Percentiles rank a stretch among this genome's conserved stretches.
Conservation (phyloP, 2,797 vertebrate species). For the Peromyscus nudipes region DNA sequence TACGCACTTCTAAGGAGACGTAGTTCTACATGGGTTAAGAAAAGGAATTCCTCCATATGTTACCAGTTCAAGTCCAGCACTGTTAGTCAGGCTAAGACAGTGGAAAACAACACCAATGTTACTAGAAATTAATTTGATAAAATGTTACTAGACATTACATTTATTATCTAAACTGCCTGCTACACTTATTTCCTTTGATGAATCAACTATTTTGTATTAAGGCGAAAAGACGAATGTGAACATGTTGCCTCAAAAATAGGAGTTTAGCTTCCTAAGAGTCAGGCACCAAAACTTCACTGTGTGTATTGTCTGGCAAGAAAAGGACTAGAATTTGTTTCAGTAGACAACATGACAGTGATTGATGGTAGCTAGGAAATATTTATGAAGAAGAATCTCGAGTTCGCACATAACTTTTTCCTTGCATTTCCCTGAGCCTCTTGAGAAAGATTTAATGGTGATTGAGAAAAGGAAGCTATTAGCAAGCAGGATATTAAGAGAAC, state of each 20-base stretch:
- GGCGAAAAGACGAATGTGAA: slow-evolving; percentile 34
- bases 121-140: too few relatives aligned
- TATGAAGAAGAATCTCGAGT: slow-evolving; percentile 21
- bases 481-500: slow-evolving; percentile 46
- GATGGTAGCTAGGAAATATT: slow-evolving; percentile 47
- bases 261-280: background rate
- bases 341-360: slow-evolving; percentile 15
- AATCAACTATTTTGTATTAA: slow-evolving; percentile 27
- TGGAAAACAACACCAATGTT: background rate
- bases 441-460: slow-evolving; percentile 61
- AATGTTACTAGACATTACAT: background rate
- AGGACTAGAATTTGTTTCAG: background rate
- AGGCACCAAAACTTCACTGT: background rate
- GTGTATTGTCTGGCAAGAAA: background rate
- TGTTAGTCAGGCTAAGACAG: background rate
- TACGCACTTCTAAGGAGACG: background rate
- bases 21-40: background rate
- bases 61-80: background rate
- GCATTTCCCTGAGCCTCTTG: slow-evolving; percentile 42
- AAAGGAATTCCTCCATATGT: background rate
- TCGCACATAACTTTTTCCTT: background rate
- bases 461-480: slow-evolving; percentile 66
- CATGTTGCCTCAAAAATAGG: background rate
- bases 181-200: background rate
- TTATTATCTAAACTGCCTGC: background rate